Base-by-base conservation (phyloP, 2,888 invertebrate species). In the Reticulitermes lucifugus region DNA sequence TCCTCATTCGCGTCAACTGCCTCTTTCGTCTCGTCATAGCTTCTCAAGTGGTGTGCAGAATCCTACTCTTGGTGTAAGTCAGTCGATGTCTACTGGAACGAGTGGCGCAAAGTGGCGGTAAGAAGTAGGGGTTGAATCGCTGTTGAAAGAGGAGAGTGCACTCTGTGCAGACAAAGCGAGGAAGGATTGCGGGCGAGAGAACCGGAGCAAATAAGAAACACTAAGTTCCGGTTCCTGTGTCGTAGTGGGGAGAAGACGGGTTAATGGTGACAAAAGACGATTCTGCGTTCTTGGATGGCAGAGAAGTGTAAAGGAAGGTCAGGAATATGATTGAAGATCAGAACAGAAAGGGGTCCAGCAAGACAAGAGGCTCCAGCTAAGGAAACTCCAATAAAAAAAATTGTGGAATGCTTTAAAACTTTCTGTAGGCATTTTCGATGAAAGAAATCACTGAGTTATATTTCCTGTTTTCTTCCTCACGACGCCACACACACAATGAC, bases 191-290 rank as follows among this genome's bases (percentile, higher is more conserved):
- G 25, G 55, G 65, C 65, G 65, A 65, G 65, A 65, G 55, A 55
- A 55, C 55, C 55, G 55, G 55, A 18, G 65, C 65, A 65, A 65
- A 65, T 65, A 65, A 65, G 65, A 65, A 65, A 65, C 65, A 65
- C 65, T 7, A n/a, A 2, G 65, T 65, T 65, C 65, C 65, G 65
- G 65, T 65, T 65, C 65, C 65, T 14, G 21, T 55, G 65, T 1
- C 21, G 35, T 35, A 35, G 60, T n/a, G 25, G 65, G 65, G 65
- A 65, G 65, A 65, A 65, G 65, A n/a, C 25, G 65, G 55, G 6
- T 41, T 73, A 35, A 73, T 73, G 73, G 73, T 73, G 73, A 73
- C 73, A 73, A 73, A 73, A 73, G 73, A 73, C 35, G 55, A 55
- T 55, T 18, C 55, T 55, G 18, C 14, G 55, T 55, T 70, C 25